Percentiles rank a stretch among this genome's conserved stretches.
Conservation (phyloP, 2,888 invertebrate species). For the Strigamia maritima region DNA sequence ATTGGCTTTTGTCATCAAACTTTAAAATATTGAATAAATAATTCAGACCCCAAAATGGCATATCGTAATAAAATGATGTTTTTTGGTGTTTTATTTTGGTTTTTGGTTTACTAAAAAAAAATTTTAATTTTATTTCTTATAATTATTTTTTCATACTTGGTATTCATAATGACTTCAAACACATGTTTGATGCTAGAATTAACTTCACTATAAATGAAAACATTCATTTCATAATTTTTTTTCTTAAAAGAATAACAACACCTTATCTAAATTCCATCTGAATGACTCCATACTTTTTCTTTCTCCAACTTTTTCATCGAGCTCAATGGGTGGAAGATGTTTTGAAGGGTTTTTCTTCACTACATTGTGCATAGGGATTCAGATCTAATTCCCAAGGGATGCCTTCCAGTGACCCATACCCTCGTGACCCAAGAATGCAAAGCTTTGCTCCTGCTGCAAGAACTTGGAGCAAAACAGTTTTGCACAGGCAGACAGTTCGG, state of each 20-base stretch:
- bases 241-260: neutral
- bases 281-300: neutral
- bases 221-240: no score
- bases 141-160: no score
- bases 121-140: no score
- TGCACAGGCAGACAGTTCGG: neutral
- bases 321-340: neutral
- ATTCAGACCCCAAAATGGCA: no score
- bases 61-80: no score
- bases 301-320: neutral
- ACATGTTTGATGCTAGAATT: no score
- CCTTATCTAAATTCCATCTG: neutral
- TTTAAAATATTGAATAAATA: no score
- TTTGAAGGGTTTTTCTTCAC: conserved; percentile 10
- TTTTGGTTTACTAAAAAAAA: no score
- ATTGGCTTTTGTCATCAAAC: no score
- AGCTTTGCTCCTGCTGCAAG: neutral
- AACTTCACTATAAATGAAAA: no score
- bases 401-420: conserved; percentile 9
- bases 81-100: no score
- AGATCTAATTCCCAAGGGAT: neutral
- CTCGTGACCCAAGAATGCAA: neutral
- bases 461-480: neutral
- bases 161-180: no score
- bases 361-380: neutral